Evolutionary conservation across 2,888 invertebrate genomes (phyloP).

Genomic region (Stenolophus ochropezus): DNA sequence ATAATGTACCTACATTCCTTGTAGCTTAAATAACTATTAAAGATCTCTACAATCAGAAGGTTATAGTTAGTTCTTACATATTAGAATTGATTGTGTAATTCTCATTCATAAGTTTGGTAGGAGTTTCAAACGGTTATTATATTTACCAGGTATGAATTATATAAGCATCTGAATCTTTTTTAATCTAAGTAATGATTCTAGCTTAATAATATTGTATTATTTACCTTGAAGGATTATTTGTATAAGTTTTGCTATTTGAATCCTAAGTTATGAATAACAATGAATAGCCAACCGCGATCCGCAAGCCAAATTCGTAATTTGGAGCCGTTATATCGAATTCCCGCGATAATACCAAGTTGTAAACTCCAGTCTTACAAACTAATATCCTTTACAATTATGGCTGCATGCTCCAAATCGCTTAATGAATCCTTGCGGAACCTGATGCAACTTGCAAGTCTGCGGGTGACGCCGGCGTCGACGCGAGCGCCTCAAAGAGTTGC

Average conservation of each 20-base stretch:
- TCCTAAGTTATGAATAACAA: not conserved
- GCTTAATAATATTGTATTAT: too few relatives aligned
- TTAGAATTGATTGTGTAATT: too few relatives aligned
- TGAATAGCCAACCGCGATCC: not conserved
- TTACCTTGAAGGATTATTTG: not conserved
- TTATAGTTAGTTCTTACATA: too few relatives aligned
- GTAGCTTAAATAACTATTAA: too few relatives aligned
- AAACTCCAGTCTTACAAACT: constrained; percentile 33
- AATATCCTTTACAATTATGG: constrained; percentile 50
- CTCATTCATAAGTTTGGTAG: too few relatives aligned
- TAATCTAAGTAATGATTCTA: too few relatives aligned
- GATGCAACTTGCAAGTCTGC: not conserved
- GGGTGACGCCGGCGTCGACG: not conserved
- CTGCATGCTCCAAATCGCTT: constrained; percentile 28
- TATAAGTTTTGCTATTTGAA: not conserved
- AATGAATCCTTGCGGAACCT: constrained; percentile 38
- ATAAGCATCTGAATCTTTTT: too few relatives aligned
- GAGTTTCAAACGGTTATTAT: too few relatives aligned
- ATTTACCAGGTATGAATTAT: too few relatives aligned
- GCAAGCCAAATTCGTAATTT: not conserved
- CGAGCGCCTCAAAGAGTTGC: constrained; percentile 6
- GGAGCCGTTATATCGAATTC: constrained; percentile 13
- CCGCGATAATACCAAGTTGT: constrained; percentile 30
- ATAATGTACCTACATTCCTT: too few relatives aligned
- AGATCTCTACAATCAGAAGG: too few relatives aligned